A percentile compares a stretch with the other conserved stretches of the same genome.
These are phyloP conservation scores for Nothobranchius furzeri DNA, from an alignment of 2,113 vertebrate genomes.

Conservation along the genomic window DNA sequence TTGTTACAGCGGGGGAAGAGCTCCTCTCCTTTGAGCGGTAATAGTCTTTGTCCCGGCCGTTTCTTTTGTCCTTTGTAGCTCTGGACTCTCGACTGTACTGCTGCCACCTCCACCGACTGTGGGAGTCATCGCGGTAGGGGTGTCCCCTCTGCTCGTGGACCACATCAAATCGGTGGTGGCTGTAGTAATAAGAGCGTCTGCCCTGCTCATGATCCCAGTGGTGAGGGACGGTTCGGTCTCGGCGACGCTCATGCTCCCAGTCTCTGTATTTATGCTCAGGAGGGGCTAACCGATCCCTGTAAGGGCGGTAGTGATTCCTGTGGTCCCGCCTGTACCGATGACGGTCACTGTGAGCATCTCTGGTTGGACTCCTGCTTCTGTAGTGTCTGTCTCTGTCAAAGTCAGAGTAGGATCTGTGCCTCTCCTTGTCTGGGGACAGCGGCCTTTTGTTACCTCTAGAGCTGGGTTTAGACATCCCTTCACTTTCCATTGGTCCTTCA, in stretches of 20 bases:
- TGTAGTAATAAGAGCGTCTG: conserved; percentile 68
- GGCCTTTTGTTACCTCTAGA: conserved; percentile 36
- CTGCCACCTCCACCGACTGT: conserved; percentile 62
- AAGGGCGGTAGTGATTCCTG: conserved; percentile 54
- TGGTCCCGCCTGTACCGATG: conserved; percentile 73
- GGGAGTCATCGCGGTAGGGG: conserved; percentile 58
- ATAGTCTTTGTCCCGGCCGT: conserved; percentile 37
- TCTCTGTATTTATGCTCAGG: conserved; percentile 77
- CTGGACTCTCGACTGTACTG: conserved; percentile 41
- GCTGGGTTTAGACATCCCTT: conserved; percentile 46
- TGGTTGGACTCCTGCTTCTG: conserved; percentile 67
- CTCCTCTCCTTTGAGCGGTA: conserved; percentile 33
- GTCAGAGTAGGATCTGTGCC: conserved; percentile 42
- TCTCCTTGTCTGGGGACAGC: conserved; percentile 40
- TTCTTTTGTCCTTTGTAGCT: conserved; percentile 39
- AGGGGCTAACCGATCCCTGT: conserved; percentile 76
- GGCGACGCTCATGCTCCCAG: conserved; percentile 62
- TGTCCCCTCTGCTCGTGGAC: conserved; percentile 63
- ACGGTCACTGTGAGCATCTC: conserved; percentile 69
- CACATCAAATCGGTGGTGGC: conserved; percentile 58
- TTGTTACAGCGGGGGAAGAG: conserved; percentile 30
- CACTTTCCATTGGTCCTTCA: conserved; percentile 35
- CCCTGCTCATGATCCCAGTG: conserved; percentile 73
- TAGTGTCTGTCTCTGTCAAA: conserved; percentile 51
- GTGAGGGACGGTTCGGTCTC: conserved; percentile 63